Evolutionary conservation across 2,113 vertebrate genomes (phyloP), one percentile per base, ranked within the genome.

Genomic region (Penelope pileata): DNA sequence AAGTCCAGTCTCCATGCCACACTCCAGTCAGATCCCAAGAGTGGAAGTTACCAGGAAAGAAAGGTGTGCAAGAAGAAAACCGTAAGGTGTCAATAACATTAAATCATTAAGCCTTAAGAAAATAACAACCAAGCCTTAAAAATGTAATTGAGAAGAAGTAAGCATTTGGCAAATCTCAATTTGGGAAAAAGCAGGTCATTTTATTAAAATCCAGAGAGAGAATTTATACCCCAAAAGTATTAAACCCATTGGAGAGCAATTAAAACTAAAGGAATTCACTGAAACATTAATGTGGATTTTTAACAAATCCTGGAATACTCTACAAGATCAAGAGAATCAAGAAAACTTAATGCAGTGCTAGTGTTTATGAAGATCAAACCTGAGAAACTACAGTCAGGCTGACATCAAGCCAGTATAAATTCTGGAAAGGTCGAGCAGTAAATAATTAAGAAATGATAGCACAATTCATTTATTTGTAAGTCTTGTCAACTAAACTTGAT

Each of bases 371-470:
- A 93, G 67, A 91, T 72, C 77, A 88, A 92, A 92, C 67, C 75
- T 70, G 36, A 92, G 70, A 85, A 95, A 77, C 62, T 80, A 72
- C 38, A 38, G 29, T 47, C 34, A 76, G 59, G 79, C 54, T 93
- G 82, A 69, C 68, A 95, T 62, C n/a, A 82, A 89, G 66, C 10
- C 60, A 32, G 40, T 76, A 48, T 62, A 85, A 94, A 95, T 69
- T 92, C 84, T 70, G 72, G 59, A 86, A 93, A 70, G 59, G 59
- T 30, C 87, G 50, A 90, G 58, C 54, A 94, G 93, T 95, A 95
- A 95, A 92, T 89, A 96, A 95, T 94, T 96, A 95, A 94, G 68
- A 92, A 94, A 93, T 73, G 5, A 47, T 77, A 83, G 50, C 3
- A 8, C 83, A 96, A 94, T 93, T 95, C 45, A 81, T 88, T 94